These are phyloP conservation scores for Nothocercus julius DNA, from an alignment of 2,113 vertebrate genomes.

Conservation along the genomic window DNA sequence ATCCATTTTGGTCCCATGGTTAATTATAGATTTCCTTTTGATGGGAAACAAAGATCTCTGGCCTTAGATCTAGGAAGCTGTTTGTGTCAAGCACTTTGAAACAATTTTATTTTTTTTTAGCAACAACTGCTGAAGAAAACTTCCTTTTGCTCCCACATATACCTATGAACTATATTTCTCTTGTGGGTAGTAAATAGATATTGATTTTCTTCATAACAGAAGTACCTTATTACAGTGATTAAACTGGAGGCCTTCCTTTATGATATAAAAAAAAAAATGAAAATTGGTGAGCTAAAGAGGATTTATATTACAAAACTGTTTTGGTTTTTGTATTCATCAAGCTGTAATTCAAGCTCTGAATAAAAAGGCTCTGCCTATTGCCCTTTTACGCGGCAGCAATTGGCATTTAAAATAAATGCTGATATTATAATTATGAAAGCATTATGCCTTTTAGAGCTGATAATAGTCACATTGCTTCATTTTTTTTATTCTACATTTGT, in stretches of 20 bases:
- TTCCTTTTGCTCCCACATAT: background rate
- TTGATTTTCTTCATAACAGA: conserved; percentile 39
- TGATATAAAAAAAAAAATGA: background rate
- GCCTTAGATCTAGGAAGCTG: background rate
- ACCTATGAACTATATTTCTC: background rate
- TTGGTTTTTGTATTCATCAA: conserved; percentile 22
- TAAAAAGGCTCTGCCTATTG: background rate
- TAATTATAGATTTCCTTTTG: background rate
- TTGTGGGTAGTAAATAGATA: conserved; percentile 20
- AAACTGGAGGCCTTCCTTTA: conserved; percentile 25
- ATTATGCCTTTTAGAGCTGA: conserved; percentile 18
- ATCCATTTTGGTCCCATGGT: background rate
- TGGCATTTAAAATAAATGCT: conserved; percentile 45
- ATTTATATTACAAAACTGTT: conserved; percentile 11
- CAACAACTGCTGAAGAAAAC: background rate
- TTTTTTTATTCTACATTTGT: conserved; percentile 27
- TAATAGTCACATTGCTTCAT: conserved; percentile 24
- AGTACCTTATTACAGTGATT: conserved; percentile 49
- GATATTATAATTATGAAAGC: conserved; percentile 56
- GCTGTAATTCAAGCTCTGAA: conserved; percentile 18
- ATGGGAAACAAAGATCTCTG: background rate
- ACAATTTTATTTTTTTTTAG: background rate
- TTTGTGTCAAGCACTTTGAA: background rate
- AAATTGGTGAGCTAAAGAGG: conserved; percentile 44
- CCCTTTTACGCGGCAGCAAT: background rate